Conservation (phyloP, 2,113 vertebrate species). For the Noctilio leporinus region DNA sequence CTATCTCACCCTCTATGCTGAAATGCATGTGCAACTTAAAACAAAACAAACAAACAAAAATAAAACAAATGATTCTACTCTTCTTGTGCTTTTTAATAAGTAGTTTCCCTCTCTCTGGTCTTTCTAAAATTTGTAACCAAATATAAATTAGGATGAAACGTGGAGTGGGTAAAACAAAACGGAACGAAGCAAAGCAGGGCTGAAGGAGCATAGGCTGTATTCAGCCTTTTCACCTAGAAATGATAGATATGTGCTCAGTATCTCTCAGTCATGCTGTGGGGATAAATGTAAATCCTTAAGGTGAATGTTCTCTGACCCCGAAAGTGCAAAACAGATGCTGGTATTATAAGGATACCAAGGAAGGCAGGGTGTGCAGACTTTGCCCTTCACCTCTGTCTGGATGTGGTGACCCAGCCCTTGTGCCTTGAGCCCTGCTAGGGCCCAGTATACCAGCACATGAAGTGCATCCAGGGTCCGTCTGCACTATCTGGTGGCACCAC, state of each 20-base stretch:
- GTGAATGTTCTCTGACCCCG: too few species aligned
- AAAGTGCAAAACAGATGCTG: rapidly evolving
- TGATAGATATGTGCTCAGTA: rapidly evolving
- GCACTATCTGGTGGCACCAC: rapidly evolving
- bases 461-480: rapidly evolving
- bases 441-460: rapidly evolving
- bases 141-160: background rate
- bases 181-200: too few species aligned
- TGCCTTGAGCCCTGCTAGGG: rapidly evolving
- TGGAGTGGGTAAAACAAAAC: background rate
- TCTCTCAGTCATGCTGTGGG: background rate
- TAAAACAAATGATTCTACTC: too few species aligned
- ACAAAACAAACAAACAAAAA: background rate
- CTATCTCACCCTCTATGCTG: rapidly evolving
- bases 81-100: background rate
- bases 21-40: rapidly evolving
- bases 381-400: rapidly evolving
- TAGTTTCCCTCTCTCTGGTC: background rate
- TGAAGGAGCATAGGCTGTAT: rapidly evolving
- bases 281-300: background rate
- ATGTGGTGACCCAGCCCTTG: background rate
- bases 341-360: rapidly evolving
- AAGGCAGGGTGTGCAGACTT: too few species aligned
- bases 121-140: background rate
- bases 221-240: rapidly evolving